Evolutionary conservation across 2,888 invertebrate species (phyloP).

Genomic region (Drosophila melanosoma): DNA sequence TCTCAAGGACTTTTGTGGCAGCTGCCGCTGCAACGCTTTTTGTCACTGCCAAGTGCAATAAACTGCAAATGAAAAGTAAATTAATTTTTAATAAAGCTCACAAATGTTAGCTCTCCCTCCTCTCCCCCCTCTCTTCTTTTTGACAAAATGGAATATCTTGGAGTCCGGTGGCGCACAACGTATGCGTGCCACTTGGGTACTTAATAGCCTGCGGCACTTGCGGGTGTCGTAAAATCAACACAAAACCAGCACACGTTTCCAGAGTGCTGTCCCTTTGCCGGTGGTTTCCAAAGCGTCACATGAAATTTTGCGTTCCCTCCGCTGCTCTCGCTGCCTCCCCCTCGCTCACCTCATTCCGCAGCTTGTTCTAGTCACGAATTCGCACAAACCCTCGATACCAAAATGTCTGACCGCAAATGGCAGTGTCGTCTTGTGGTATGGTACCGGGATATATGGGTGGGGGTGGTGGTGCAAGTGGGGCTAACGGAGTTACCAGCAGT

Average conservation of each 20-base stretch:
- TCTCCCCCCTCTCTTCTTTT: not conserved
- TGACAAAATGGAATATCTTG: conserved; percentile 8
- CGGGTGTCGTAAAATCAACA: conserved; percentile 74
- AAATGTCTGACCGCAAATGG: conserved; percentile 63
- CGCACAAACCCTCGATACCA: conserved; percentile 31
- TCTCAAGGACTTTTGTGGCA: conserved; percentile 33
- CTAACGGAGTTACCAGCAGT: conserved; percentile 42
- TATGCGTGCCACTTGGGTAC: conserved; percentile 64
- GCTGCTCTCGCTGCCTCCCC: not conserved
- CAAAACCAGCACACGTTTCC: conserved; percentile 31
- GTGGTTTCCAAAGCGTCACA: conserved; percentile 50
- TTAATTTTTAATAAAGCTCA: conserved; percentile 78
- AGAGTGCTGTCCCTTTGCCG: conserved; percentile 37
- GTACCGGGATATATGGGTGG: conserved; percentile 10
- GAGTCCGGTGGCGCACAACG: conserved; percentile 29
- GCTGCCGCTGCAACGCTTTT: conserved; percentile 58
- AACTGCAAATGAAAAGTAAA: conserved; percentile 81
- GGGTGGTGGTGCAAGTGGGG: conserved; percentile 2
- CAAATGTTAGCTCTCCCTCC: conserved; percentile 50
- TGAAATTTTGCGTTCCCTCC: conserved; percentile 7
- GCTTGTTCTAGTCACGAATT: conserved; percentile 36
- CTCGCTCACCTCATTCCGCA: not conserved
- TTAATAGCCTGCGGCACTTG: conserved; percentile 76
- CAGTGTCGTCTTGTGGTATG: conserved; percentile 39
- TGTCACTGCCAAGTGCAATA: conserved; percentile 73